phyloP scores from a whole-genome alignment of 2,113 vertebrate genomes.

The Vimba vimba region DNA sequence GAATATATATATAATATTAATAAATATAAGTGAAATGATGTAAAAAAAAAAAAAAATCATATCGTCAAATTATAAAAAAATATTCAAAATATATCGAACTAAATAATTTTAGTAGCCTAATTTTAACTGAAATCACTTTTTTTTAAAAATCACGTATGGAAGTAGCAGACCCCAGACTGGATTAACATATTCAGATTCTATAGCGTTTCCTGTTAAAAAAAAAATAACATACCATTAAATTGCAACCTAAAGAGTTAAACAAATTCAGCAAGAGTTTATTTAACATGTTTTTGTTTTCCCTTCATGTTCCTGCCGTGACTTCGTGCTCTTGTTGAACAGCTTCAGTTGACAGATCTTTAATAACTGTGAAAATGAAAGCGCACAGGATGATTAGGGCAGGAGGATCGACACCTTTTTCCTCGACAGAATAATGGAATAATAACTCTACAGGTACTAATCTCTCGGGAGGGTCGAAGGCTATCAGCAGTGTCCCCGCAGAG shows the following conservation, averaged over 20 bases:
- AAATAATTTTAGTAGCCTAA: too few species aligned
- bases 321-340: neutral
- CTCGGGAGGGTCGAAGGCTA: slow-evolving; percentile 32
- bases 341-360: slow-evolving; percentile 21
- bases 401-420: neutral
- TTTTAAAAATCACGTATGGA: too few species aligned
- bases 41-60: neutral
- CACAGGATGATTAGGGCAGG: slow-evolving; percentile 15
- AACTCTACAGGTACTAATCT: slow-evolving; percentile 49
- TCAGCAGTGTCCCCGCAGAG: slow-evolving; percentile 22
- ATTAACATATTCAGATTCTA: neutral
- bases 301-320: neutral
- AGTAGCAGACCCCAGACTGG: neutral
- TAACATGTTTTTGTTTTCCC: neutral
- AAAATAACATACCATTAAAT: neutral
- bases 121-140: too few species aligned
- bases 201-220: neutral
- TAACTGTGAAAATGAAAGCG: neutral
- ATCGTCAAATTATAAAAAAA: neutral
- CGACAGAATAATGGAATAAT: slow-evolving; percentile 39
- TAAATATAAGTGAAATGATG: neutral
- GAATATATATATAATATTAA: too few species aligned
- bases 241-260: neutral
- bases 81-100: neutral
- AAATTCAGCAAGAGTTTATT: neutral